Base-by-base conservation (phyloP, 2,797 vertebrate genomes). In the Galago senegalensis region DNA sequence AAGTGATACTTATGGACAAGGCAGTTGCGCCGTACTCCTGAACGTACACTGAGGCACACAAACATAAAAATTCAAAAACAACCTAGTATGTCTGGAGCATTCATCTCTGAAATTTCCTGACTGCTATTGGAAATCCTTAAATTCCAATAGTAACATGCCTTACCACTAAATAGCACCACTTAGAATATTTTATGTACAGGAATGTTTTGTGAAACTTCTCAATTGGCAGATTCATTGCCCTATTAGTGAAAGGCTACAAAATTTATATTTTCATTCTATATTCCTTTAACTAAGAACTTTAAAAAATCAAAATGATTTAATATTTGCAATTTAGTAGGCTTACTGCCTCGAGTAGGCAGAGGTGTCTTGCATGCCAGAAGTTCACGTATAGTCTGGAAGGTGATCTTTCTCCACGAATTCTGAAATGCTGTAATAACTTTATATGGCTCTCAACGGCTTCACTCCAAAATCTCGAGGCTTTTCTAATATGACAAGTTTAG, bases 381-480 rank as follows among this genome's bases (percentile, higher is more conserved):
- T 58, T 0, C 56, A 58, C 27, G 92, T 97, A 93, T 88, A 90
- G 96, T 98, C 97, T 97, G 87, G 96, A 97, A 98, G 95, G 61
- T 95, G 96, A 84, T 97, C 96, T 97, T 97, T 93, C 94, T 91
- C 94, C 79, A 97, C 97, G 97, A 98, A 98, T 88, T 91, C 56
- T 89, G 5, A 98, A 97, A 85, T 97, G 92, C 95, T 13, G 0
- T 97, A 97, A 93, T 98, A 98, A 98, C 94, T 98, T 98, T 97
- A 98, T 97, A 98, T 84, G 94, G 58, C 86, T 98, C 94, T 84
- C 75, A 96, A 97, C 27, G 77, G 82, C 85, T 88, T 96, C 91
- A 2, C 93, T 97, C 80, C 67, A 93, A 96, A 97, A 91, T 56
- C 76, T 84, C 94, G 82, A 81, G 91, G 92, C 86, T 87, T 98